These are phyloP conservation scores for Aix galericulata DNA, from an alignment of 2,113 vertebrate species.

Conservation along the genomic window DNA sequence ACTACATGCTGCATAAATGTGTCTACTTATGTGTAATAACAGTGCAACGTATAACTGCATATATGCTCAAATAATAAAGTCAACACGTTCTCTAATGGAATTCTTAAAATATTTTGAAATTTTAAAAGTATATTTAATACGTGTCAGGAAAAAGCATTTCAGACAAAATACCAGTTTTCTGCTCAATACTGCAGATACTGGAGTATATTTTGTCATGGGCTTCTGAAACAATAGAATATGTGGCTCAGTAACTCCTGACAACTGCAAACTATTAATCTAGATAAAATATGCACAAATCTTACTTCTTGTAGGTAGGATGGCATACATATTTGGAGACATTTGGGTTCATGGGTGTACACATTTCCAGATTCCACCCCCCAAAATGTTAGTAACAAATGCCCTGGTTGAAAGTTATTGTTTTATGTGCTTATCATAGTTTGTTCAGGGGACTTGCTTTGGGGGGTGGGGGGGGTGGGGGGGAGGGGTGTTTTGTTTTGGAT, in stretches of 20 bases:
- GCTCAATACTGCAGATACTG: not conserved
- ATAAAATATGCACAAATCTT: not conserved
- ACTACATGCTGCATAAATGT: not conserved
- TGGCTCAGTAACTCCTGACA: not conserved
- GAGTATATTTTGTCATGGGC: not conserved
- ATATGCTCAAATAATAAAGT: not conserved
- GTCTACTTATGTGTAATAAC: not conserved
- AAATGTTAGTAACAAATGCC: not conserved
- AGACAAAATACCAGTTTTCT: not conserved
- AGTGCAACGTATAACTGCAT: not conserved
- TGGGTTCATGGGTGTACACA: not conserved
- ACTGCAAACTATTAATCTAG: not conserved
- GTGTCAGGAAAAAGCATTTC: not conserved
- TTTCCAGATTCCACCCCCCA: not conserved
- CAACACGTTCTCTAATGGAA: not conserved
- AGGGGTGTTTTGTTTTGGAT: not conserved
- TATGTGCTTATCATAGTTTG: not conserved
- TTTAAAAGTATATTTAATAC: not conserved
- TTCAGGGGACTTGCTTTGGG: not conserved
- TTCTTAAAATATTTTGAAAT: not conserved
- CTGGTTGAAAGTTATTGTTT: not conserved
- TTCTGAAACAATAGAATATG: not conserved
- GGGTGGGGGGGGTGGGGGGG: too few species aligned
- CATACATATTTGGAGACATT: not conserved
- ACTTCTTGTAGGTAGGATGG: not conserved